Conservation (phyloP, 2,888 invertebrate genomes). For the Odontothrips loti region DNA sequence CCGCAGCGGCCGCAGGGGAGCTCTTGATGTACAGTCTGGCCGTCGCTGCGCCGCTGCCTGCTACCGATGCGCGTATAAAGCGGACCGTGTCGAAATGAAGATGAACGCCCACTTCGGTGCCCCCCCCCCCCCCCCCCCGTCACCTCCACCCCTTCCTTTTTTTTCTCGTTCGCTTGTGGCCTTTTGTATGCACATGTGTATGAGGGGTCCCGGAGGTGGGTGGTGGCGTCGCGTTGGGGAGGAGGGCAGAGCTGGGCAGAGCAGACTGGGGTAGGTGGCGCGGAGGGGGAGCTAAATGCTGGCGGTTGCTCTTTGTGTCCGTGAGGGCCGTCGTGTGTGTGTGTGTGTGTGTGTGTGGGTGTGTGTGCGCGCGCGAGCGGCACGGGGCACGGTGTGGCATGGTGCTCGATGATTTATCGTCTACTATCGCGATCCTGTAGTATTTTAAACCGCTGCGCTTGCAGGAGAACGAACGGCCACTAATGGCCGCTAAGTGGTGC, state of each 20-base stretch:
- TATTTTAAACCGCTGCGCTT: conserved; percentile 19
- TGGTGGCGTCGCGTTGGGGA: background rate
- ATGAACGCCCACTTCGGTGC: background rate
- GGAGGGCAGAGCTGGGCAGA: background rate
- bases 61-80: no score
- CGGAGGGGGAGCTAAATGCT: background rate
- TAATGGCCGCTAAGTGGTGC: conserved; percentile 16
- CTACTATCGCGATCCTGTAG: conserved; percentile 7
- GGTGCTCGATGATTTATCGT: background rate
- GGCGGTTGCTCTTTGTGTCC: background rate
- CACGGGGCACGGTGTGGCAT: no score
- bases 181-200: background rate
- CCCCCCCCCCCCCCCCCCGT: no score
- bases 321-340: background rate
- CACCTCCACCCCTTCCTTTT: background rate
- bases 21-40: no score
- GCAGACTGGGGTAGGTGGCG: background rate
- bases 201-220: no score
- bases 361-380: background rate
- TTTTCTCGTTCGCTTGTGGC: background rate
- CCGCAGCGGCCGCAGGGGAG: no score
- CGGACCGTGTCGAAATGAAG: background rate
- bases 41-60: no score
- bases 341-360: background rate
- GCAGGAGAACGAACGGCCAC: background rate